Conservation (phyloP, 1,140 invertebrate species). For the Phymorhynchus buccinoides region DNA sequence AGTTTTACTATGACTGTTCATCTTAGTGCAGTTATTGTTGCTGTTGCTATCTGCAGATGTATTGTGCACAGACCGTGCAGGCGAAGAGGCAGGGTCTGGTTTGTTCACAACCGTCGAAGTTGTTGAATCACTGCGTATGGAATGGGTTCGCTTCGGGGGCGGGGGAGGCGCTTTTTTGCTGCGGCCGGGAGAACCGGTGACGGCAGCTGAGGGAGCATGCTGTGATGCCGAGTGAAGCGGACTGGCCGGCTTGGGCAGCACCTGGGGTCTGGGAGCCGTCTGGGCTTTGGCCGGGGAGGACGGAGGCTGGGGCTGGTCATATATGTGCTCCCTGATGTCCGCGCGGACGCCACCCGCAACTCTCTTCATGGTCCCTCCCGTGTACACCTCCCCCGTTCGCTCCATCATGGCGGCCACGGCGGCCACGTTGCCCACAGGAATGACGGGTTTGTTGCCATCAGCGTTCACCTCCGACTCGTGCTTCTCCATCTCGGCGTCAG, state of each 20-base stretch:
- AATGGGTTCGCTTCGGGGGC: constrained; percentile 83
- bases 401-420: constrained; percentile 28
- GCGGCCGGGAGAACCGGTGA: constrained; percentile 46
- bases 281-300: constrained; percentile 40
- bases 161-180: constrained; percentile 80
- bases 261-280: constrained; percentile 48
- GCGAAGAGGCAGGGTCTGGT: neutral
- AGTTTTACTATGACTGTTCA: neutral
- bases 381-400: constrained; percentile 36
- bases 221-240: constrained; percentile 52
- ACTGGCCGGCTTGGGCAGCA: constrained; percentile 50
- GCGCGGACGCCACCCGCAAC: neutral
- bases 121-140: constrained; percentile 60
- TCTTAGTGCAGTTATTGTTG: neutral
- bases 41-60: neutral
- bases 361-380: constrained; percentile 47
- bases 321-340: constrained; percentile 62
- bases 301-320: constrained; percentile 61
- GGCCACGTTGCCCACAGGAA: constrained; percentile 3
- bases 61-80: constrained; percentile 8
- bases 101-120: constrained; percentile 32
- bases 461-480: constrained; percentile 59
- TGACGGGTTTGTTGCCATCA: constrained; percentile 52
- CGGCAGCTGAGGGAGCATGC: constrained; percentile 44
- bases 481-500: constrained; percentile 63